phyloP scores from a whole-genome alignment of 1,140 invertebrate genomes.

The Himalopsyche phryganea region DNA sequence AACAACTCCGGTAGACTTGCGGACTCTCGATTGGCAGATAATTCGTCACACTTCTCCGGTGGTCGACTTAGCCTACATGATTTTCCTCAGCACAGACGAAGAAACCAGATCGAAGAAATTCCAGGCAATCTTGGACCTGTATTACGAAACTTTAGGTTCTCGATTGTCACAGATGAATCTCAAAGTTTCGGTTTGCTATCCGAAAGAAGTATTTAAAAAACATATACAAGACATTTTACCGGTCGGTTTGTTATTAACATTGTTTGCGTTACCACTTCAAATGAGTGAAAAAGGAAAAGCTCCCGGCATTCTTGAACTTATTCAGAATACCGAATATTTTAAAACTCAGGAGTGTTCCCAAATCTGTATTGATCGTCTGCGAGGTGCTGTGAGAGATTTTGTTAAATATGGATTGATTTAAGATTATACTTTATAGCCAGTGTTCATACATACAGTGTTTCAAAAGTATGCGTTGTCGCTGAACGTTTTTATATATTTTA shows the following conservation, averaged over 20 bases:
- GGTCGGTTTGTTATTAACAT: constrained; percentile 40
- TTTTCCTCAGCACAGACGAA: constrained; percentile 53
- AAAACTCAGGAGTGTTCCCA: neutral
- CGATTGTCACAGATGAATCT: constrained; percentile 42
- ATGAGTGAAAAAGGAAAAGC: constrained; percentile 37
- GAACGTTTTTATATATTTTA: too few relatives aligned
- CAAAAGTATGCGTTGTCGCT: too few relatives aligned
- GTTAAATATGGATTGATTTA: neutral
- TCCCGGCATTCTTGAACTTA: constrained; percentile 22
- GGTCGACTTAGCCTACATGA: constrained; percentile 55
- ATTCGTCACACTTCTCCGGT: constrained; percentile 55
- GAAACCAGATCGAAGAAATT: constrained; percentile 48
- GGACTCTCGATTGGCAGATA: constrained; percentile 57
- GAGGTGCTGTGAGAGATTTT: constrained; percentile 3
- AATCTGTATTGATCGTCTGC: neutral
- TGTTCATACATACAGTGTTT: too few relatives aligned
- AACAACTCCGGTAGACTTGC: constrained; percentile 39
- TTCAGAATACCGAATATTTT: neutral
- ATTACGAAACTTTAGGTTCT: constrained; percentile 49
- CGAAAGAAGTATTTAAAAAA: constrained; percentile 41
- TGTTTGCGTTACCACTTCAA: constrained; percentile 41
- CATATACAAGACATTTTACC: constrained; percentile 39
- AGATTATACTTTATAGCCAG: too few relatives aligned
- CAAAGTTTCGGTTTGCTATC: constrained; percentile 45
- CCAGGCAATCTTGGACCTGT: constrained; percentile 49